phyloP scores from a whole-genome alignment of 2,113 vertebrate genomes.

The Bos javanicus region DNA sequence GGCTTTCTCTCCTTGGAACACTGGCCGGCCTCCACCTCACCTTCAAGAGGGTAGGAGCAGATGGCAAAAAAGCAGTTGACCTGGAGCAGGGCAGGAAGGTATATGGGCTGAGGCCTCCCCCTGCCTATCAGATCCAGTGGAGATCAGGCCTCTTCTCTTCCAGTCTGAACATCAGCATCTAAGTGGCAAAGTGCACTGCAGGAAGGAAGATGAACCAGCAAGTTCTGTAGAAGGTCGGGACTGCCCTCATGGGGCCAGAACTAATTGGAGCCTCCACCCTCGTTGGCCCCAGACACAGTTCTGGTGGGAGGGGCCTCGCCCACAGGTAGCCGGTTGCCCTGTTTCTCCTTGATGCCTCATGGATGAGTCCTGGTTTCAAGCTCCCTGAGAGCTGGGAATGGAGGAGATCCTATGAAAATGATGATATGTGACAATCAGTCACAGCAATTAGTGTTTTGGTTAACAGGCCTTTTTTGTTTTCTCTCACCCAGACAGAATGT shows the following conservation, averaged over 20 bases:
- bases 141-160: background rate
- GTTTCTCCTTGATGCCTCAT: constrained; percentile 85
- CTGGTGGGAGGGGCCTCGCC: background rate
- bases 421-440: constrained; percentile 99
- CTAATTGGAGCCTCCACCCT: background rate
- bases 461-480: constrained; percentile 99
- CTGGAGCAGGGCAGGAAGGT: background rate
- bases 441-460: constrained; percentile 99
- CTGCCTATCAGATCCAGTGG: background rate
- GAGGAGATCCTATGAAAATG: constrained; percentile 98
- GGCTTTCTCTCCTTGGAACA: too few species aligned
- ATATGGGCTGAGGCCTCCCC: background rate
- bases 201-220: background rate
- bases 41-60: background rate
- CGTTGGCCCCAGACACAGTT: fast-evolving
- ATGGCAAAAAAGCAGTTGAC: background rate
- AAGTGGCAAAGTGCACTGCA: background rate
- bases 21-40: background rate
- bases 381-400: constrained; percentile 88
- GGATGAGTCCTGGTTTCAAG: constrained; percentile 80
- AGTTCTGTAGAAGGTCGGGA: background rate
- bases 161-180: background rate
- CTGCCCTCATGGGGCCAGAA: background rate
- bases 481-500: constrained; percentile 99
- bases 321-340: constrained; percentile 79